Evolutionary conservation across 2,797 vertebrate genomes (phyloP), one percentile per base, ranked within the genome.

Genomic region (Pyrocephalus nanus): DNA sequence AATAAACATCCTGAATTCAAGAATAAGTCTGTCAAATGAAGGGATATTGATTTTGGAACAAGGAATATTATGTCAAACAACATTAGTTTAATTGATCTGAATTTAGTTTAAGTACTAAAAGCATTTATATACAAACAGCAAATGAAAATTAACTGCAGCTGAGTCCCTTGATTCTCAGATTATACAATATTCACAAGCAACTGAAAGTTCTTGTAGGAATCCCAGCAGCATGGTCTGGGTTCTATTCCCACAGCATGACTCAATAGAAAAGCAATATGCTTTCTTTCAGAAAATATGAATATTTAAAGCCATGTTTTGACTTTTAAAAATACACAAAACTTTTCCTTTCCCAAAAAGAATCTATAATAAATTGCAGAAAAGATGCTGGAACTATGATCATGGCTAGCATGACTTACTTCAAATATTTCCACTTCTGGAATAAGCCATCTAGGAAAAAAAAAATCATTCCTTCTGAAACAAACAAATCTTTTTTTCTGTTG

Each of bases 11-110:
- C 98, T 98, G 96, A 98, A 98, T 98, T 97, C 97, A 97, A 97
- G 97, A 97, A 98, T 97, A 97, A 97, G 98, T 96, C 97, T 98
- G 98, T 98, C 98, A 98, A 98, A 97, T 92, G 96, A 98, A 97
- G 97, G 97, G 96, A 97, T 98, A 98, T 98, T 98, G 98, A 98
- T 98, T 98, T 98, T 98, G 98, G 98, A 98, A 98, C 97, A 98
- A 97, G 98, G 96, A 98, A 97, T 98, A 97, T 97, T 97, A 98
- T 96, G 97, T 98, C 98, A 98, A 97, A 98, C 97, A 97, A 98
- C 97, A 98, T 98, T 98, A 98, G 97, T 97, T 98, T 98, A 98
- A 98, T 98, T 98, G 97, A 98, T 98, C 98, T 98, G 98, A 98
- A 98, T 98, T 98, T 98, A 98, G 98, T 97, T 97, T 98, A 98